Evolutionary conservation across 2,888 invertebrate species (phyloP), one percentile per base, ranked within the genome.

Genomic region (Doris montereyensis): DNA sequence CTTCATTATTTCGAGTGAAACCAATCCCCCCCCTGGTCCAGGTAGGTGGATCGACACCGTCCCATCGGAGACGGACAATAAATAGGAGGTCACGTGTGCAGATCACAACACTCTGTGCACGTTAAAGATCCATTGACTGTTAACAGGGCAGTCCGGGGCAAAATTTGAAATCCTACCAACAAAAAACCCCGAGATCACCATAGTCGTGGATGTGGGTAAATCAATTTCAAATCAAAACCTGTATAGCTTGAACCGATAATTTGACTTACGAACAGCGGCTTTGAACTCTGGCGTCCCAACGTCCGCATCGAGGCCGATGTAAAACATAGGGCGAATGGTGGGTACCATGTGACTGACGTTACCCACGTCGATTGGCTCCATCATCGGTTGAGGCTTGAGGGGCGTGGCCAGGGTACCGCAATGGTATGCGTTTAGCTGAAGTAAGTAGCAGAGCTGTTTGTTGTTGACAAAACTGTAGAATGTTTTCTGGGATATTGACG

Each of bases 341-440:
- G 79, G 79, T 10, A 79, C 10, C 5, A 28, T 3, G 3, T 57
- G 70, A 60, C 79, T 79, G 13, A 79, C 57, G 10, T 79, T 75
- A 8, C 67, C 79, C 57, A 70, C 34, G 70, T 79, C 79, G 0
- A 79, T 70, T 0, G 79, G 68, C 13, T 21, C 10, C 30, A 71
- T 52, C 28, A 71, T 17, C 21, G 57, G 8, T 1, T 1, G 3
- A 21, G 10, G 28, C 10, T 79, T 79, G 24, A 70, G 72, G 57
- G 79, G 79, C 24, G 79, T 79, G 52, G 71, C 60, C 71, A 79
- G 71, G 0, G 75, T 60, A 2, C 79, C 79, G 21, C 62, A 76
- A 24, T 76, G 26, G 65, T 79, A 79, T 21, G 79, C 79, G 10
- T 79, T 79, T 13, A 79, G 58, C 13, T 79, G 79, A 1, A 79